Evolutionary conservation across 2,113 vertebrate species (phyloP), one percentile per base, ranked within the genome.

Genomic region (Chunga burmeisteri): DNA sequence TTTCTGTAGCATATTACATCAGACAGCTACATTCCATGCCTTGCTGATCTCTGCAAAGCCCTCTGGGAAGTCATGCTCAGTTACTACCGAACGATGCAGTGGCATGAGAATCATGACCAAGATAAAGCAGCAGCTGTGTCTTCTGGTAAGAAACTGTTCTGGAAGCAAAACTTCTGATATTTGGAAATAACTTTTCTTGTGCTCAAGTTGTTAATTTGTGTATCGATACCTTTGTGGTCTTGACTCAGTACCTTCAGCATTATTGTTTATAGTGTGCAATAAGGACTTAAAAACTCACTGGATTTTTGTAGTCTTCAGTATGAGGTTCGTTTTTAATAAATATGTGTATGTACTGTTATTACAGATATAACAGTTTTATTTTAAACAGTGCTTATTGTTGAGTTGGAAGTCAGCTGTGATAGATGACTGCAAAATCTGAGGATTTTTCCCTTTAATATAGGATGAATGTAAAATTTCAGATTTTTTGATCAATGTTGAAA

Each of bases 61-160:
- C 98, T 99, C 56, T 99, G 99, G 99, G 99, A 99, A 95, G 99
- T 99, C 83, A 99, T 99, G 99, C 98, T 99, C 62, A 99, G 99
- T 97, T 99, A 99, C 96, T 98, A 99, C 93, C 98, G 98, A 52
- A 99, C 99, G 1, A 99, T 99, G 98, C 98, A 99, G 96, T 99
- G 99, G 99, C 99, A 99, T 8, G 99, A 99, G 74, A 98, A 98
- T 91, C 98, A 98, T 16, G 99, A 99, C 96, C 98, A 98, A 90
- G 98, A 97, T 88, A 99, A 98, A 61, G 98, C 98, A 59, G 68
- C 95, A 6, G n/a, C 96, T 53, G 91, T 98, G 61, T 88, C 96
- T 71, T 95, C 98, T 98, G 99, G 99, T 99, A 98, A 96, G 98
- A 85, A 81, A 61, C 81, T 62, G 7, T 85, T 68, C 32, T 70